Evolutionary conservation across 1,140 invertebrate genomes (phyloP).

Genomic region (Halictus rubicundus): DNA sequence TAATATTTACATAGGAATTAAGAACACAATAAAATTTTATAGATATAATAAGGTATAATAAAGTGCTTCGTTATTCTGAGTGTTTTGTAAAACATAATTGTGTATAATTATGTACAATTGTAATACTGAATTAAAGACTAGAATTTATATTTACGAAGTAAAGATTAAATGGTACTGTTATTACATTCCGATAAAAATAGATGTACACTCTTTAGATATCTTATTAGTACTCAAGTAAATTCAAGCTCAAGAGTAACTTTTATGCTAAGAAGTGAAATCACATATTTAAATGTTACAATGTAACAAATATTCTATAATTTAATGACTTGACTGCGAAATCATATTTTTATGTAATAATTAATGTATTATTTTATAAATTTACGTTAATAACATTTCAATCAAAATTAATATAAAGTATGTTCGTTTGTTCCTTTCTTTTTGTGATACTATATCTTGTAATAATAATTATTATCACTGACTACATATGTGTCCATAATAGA

Average conservation of each 20-base stretch:
- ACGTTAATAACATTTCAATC: neutral
- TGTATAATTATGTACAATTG: neutral
- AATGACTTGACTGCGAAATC: neutral
- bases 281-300: neutral
- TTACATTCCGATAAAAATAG: neutral
- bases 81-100: neutral
- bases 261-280: neutral
- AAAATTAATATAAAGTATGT: neutral
- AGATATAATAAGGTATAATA: neutral
- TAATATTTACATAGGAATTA: neutral
- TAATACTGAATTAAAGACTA: constrained; percentile 39
- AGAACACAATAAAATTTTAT: neutral
- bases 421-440: neutral
- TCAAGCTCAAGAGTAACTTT: neutral
- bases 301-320: neutral
- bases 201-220: neutral
- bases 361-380: neutral
- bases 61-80: constrained; percentile 4
- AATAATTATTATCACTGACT: neutral
- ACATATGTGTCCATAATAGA: neutral
- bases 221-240: neutral
- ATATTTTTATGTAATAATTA: constrained; percentile 1
- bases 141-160: neutral
- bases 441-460: neutral
- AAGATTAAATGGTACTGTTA: neutral